A percentile compares a stretch with the other conserved stretches of the same genome.
Conservation (phyloP, 1,140 invertebrate species). For the Aradophagus sp. region DNA sequence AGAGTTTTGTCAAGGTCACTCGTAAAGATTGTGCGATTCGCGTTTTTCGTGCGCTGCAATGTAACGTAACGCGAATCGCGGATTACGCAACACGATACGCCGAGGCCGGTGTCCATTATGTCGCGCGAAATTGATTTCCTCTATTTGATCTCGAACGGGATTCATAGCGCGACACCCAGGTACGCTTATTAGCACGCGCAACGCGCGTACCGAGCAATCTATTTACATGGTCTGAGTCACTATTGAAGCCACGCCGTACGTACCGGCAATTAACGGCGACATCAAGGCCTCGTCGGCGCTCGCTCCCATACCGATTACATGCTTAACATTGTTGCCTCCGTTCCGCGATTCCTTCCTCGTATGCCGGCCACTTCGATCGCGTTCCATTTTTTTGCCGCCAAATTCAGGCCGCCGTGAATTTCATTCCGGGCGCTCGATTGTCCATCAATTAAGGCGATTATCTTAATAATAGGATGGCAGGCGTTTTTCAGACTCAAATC, state of each 20-base stretch:
- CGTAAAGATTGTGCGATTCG: too few species aligned
- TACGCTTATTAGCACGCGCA: conserved; percentile 33
- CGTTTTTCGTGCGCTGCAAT: conserved; percentile 7
- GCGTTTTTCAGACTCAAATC: too few species aligned
- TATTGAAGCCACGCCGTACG: conserved; percentile 37
- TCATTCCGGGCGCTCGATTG: too few species aligned
- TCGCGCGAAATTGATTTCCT: conserved; percentile 37
- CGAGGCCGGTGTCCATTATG: conserved; percentile 37
- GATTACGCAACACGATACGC: conserved; percentile 23
- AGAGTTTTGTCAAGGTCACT: too few species aligned
- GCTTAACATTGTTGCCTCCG: conserved; percentile 8
- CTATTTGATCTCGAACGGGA: conserved; percentile 34
- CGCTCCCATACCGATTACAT: conserved; percentile 50
- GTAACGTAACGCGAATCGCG: conserved; percentile 8
- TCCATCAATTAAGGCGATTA: too few species aligned
- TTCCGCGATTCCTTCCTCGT: too few species aligned
- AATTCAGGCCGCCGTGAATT: too few species aligned
- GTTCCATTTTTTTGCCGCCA: too few species aligned
- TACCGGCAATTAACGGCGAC: conserved; percentile 60
- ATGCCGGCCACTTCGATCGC: too few species aligned
- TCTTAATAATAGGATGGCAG: too few species aligned
- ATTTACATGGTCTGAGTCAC: conserved; percentile 66
- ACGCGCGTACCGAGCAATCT: conserved; percentile 29
- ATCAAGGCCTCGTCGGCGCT: conserved; percentile 62
- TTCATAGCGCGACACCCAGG: conserved; percentile 16